Conservation (phyloP, 2,113 vertebrate genomes). For the Rhinogobius similis region DNA sequence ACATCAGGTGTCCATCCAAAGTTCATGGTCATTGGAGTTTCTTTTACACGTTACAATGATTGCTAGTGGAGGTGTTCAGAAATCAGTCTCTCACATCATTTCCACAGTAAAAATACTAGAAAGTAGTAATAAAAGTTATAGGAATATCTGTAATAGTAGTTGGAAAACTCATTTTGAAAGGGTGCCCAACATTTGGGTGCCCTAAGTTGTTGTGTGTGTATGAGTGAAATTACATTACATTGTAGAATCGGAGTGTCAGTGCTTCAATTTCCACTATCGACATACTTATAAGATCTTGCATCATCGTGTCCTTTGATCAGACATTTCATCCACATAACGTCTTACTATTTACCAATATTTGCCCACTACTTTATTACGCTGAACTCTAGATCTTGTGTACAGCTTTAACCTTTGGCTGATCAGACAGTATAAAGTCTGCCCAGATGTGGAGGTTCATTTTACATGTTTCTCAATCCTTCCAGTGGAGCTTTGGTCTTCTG, state of each 20-base stretch:
- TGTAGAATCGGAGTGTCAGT: too few species aligned
- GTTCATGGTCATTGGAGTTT: conserved; percentile 39
- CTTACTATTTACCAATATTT: not conserved
- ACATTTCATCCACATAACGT: too few species aligned
- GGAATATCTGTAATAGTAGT: too few species aligned
- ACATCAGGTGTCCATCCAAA: conserved; percentile 33
- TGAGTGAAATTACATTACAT: too few species aligned
- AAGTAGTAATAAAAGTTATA: too few species aligned
- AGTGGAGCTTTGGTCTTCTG: not conserved
- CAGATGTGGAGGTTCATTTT: not conserved
- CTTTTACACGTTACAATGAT: conserved; percentile 24
- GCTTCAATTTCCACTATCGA: too few species aligned
- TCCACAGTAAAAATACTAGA: too few species aligned
- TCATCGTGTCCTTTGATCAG: too few species aligned
- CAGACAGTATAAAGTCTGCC: not conserved
- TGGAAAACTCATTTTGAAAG: too few species aligned
- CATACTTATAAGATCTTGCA: too few species aligned
- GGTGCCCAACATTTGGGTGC: too few species aligned
- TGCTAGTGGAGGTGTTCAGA: conserved; percentile 19
- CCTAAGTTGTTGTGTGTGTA: too few species aligned
- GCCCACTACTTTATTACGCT: not conserved
- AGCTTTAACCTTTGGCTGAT: not conserved
- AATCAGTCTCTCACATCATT: not conserved
- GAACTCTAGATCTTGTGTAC: conserved; percentile 20
- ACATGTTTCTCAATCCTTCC: not conserved